Percentiles rank a stretch among this genome's conserved stretches.
These are phyloP conservation scores for Corbicula japonica DNA, from an alignment of 2,888 invertebrate species.

Conservation along the genomic window DNA sequence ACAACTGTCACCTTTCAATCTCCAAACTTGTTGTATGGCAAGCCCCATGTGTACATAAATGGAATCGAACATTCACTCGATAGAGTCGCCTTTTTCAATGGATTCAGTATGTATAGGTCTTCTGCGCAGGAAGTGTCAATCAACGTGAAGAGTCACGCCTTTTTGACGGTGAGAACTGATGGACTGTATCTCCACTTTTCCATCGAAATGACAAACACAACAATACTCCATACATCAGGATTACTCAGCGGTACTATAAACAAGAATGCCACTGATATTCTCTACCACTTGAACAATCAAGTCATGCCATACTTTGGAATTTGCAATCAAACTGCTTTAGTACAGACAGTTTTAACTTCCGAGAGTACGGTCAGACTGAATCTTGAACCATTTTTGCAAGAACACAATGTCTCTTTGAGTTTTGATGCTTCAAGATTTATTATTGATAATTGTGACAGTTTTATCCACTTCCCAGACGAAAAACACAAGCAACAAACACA, in stretches of 20 bases:
- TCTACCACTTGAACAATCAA: conserved; percentile 23
- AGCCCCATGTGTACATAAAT: conserved; percentile 68
- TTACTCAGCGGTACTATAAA: conserved; percentile 35
- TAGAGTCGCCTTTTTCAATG: conserved; percentile 63
- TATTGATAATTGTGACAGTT: conserved; percentile 65
- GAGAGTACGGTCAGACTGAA: conserved; percentile 38
- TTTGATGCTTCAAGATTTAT: conserved; percentile 53
- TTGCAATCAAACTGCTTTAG: conserved; percentile 48
- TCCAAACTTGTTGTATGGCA: conserved; percentile 37
- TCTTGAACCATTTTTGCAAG: conserved; percentile 43
- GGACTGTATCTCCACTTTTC: conserved; percentile 67
- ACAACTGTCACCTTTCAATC: conserved; percentile 69
- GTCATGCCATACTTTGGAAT: conserved; percentile 44
- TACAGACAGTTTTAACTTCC: conserved; percentile 44
- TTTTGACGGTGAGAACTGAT: conserved; percentile 63
- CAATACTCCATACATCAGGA: conserved; percentile 26
- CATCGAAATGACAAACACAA: conserved; percentile 32
- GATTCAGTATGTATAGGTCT: conserved; percentile 63
- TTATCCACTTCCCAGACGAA: conserved; percentile 65
- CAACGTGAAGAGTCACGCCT: conserved; percentile 45
- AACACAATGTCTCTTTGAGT: conserved; percentile 20
- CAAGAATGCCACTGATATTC: conserved; percentile 16
- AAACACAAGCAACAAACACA: conserved; percentile 58
- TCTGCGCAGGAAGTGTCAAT: conserved; percentile 59
- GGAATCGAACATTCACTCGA: conserved; percentile 56